Percentiles rank a stretch among this genome's conserved stretches.
Conservation (phyloP, 2,113 vertebrate genomes). For the Zonotrichia leucophrys region DNA sequence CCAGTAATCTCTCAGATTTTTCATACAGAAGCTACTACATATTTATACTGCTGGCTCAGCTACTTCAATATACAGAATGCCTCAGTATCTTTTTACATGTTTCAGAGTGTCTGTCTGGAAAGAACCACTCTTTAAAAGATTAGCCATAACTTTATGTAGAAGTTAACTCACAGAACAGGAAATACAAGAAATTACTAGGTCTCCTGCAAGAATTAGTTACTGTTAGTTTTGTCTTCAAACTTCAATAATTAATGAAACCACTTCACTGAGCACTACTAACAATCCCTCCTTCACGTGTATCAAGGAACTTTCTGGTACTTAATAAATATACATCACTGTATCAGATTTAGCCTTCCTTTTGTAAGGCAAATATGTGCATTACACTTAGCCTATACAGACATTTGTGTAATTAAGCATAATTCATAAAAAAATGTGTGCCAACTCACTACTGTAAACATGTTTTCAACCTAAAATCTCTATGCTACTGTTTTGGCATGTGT, state of each 20-base stretch:
- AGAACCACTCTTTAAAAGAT: neutral
- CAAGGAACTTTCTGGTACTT: neutral
- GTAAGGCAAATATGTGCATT: neutral
- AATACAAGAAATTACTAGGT: neutral
- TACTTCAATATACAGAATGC: neutral
- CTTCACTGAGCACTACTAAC: neutral
- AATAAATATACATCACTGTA: neutral
- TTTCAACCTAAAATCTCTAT: neutral
- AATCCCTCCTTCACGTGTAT: neutral
- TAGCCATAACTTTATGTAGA: neutral
- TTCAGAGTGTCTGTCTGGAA: neutral
- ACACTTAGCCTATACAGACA: neutral
- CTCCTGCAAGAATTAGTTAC: neutral
- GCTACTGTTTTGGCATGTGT: neutral
- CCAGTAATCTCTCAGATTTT: neutral
- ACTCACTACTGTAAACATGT: neutral
- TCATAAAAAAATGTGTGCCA: neutral
- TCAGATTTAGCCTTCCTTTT: neutral
- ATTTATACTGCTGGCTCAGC: neutral
- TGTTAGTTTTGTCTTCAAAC: neutral
- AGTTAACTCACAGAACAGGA: neutral
- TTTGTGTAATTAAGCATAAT: accelerated
- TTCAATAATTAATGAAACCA: neutral
- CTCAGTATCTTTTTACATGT: neutral
- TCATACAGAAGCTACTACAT: neutral